phyloP scores from a whole-genome alignment of 2,797 vertebrate species.

The Myotis vivesi region DNA sequence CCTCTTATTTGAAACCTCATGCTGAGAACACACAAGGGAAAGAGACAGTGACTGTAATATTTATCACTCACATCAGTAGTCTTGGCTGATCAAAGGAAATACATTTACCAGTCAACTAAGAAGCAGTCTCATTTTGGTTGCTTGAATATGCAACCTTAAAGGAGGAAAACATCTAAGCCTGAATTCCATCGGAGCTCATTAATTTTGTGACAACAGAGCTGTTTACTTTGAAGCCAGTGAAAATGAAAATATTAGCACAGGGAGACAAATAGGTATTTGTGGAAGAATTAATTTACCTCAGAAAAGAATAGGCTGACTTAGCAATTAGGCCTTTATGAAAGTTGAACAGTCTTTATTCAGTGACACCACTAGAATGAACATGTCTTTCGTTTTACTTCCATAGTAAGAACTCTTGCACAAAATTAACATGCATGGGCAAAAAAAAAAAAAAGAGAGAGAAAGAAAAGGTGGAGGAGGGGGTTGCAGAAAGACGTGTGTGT shows the following conservation, averaged over 20 bases:
- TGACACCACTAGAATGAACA: neutral
- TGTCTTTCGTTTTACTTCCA: neutral
- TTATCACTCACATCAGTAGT: slow-evolving; percentile 76
- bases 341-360: slow-evolving; percentile 31
- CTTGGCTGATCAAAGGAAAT: slow-evolving; percentile 76
- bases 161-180: slow-evolving; percentile 64
- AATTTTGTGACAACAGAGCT: slow-evolving; percentile 48
- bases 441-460: neutral
- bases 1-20: slow-evolving; percentile 63
- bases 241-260: slow-evolving; percentile 67
- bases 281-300: slow-evolving; percentile 53
- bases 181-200: slow-evolving; percentile 75
- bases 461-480: no score
- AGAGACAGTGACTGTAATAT: slow-evolving; percentile 74
- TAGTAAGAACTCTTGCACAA: neutral
- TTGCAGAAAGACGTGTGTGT: neutral
- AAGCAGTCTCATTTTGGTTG: slow-evolving; percentile 47
- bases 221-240: slow-evolving; percentile 38
- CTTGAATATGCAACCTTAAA: slow-evolving; percentile 60
- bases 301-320: slow-evolving; percentile 26
- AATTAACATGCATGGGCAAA: neutral
- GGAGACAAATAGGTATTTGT: slow-evolving; percentile 56
- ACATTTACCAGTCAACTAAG: slow-evolving; percentile 64
- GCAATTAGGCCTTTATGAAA: slow-evolving; percentile 57
- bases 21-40: slow-evolving; percentile 70